Base-by-base conservation (phyloP, 1,140 invertebrate species). In the Bicyclus anynana region DNA sequence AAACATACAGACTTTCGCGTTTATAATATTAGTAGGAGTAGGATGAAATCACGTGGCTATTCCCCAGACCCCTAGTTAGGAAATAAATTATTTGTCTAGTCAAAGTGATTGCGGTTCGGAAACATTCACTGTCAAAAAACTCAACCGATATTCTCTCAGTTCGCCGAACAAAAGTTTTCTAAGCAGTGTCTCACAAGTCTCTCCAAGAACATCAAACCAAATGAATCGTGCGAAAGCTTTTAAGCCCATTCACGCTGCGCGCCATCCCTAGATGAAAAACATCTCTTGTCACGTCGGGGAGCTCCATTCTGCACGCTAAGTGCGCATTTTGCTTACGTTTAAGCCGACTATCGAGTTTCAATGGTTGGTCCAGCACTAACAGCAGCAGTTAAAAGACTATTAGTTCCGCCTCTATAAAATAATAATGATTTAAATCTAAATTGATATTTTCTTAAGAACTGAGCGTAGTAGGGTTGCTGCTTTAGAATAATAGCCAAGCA, bases 181-280 rank as follows among this genome's bases (percentile, higher is more conserved):
- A 16, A 27, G 27, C n/a, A 48, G 21, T 48, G 18, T 51, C 35
- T 51, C 33, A 38, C 35, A 38, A 23, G 33, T 51, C 35, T 38
- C 49, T 40, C 20, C 33, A 51, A 53, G 51, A 53, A 16, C 40
- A 53, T 57, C 35, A 48, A 52, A 64, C 54, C 38, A 69, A 73
- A 75, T 75, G 67, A 73, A 53, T 58, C 69, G 63, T 56, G 50
- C 62, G 60, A 58, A 70, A 76, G 65, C 63, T 76, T 71, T 72
- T 67, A 66, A 67, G 59, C 52, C 65, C 69, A 77, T 77, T 77
- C 71, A 49, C 55, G 50, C 58, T 53, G 56, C 40, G 57, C 58
- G 51, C 55, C 71, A 73, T 67, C 65, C 61, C 68, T 76, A 67
- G 63, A 61, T 53, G 58, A 63, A 52, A 73, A 76, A 71, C 59